Percentiles rank a stretch among this genome's conserved stretches.
Evolutionary conservation across 2,888 invertebrate genomes (phyloP).

Genomic region (Dastarcus helophoroides): DNA sequence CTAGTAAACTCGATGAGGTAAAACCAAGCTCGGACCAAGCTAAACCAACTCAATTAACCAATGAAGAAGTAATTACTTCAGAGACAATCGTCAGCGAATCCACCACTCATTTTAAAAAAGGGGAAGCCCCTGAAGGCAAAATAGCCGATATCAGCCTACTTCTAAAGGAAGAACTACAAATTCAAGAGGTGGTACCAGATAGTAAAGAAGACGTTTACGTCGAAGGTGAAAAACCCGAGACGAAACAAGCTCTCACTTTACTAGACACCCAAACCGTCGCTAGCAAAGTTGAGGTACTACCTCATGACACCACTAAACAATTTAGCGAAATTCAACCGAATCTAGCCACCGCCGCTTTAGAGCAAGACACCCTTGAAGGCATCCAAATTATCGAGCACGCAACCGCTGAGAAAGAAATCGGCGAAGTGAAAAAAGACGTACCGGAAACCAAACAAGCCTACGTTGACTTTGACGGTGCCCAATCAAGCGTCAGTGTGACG

Average conservation of each 20-base stretch:
- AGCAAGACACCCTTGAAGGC: constrained; percentile 42
- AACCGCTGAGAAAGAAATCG: constrained; percentile 39
- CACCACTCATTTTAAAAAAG: constrained; percentile 34
- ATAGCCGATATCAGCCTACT: constrained; percentile 34
- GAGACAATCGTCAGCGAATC: constrained; percentile 46
- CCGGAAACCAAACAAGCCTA: constrained; percentile 31
- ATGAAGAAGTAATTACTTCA: constrained; percentile 40
- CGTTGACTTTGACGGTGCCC: constrained; percentile 28
- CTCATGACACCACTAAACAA: constrained; percentile 33
- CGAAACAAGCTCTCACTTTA: constrained; percentile 37
- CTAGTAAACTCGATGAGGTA: constrained; percentile 21
- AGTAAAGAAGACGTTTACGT: constrained; percentile 41
- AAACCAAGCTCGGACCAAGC: constrained; percentile 31
- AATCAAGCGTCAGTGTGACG: constrained; percentile 33
- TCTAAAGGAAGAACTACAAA: constrained; percentile 39
- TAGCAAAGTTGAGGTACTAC: constrained; percentile 38
- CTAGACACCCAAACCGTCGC: constrained; percentile 40
- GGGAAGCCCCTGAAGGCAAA: constrained; percentile 32
- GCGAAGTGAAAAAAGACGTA: constrained; percentile 24
- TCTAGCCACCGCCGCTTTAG: constrained; percentile 37
- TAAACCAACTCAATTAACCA: constrained; percentile 33
- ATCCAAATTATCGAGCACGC: constrained; percentile 43
- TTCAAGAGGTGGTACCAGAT: constrained; percentile 39
- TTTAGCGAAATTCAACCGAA: constrained; percentile 29
- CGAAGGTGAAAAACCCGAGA: constrained; percentile 29